phyloP scores from a whole-genome alignment of 2,888 invertebrate genomes.

The Scaptomyza polygonia region DNA sequence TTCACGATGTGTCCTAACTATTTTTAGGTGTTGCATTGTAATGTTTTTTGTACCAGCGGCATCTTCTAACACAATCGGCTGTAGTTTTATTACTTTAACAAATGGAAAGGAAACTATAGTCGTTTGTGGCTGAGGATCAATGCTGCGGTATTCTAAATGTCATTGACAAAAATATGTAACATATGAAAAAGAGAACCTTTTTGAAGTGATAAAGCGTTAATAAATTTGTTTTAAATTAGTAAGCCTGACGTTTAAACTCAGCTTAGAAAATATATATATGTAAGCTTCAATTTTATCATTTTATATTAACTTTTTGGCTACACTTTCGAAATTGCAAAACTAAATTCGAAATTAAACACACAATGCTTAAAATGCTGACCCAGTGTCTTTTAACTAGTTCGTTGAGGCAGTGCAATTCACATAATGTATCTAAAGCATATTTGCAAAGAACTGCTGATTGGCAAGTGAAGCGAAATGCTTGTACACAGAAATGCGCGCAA shows the following conservation, averaged over 20 bases:
- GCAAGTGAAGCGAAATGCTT: neutral
- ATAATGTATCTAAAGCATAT: rapidly evolving
- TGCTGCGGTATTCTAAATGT: neutral
- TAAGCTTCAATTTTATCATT: neutral
- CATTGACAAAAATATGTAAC: slow-evolving; percentile 1
- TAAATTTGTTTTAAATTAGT: neutral
- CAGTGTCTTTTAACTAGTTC: neutral
- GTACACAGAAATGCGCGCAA: neutral
- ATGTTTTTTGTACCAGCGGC: slow-evolving; percentile 5
- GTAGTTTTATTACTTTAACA: slow-evolving; percentile 4
- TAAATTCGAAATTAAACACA: slow-evolving; percentile 12
- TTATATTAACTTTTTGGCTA: neutral
- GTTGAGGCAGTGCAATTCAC: neutral
- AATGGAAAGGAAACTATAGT: slow-evolving; percentile 10
- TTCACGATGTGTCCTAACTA: slow-evolving; percentile 6
- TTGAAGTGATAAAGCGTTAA: neutral
- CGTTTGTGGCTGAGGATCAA: slow-evolving; percentile 5
- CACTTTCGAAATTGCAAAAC: slow-evolving; percentile 5
- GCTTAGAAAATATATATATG: neutral
- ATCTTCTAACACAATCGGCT: slow-evolving; percentile 13
- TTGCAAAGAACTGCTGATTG: neutral
- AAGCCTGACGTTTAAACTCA: neutral
- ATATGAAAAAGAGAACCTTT: no score
- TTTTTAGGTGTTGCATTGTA: neutral
- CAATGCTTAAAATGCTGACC: slow-evolving; percentile 18